Evolutionary conservation across 2,888 invertebrate genomes (phyloP).

Genomic region (Cremastobaeus sp.): DNA sequence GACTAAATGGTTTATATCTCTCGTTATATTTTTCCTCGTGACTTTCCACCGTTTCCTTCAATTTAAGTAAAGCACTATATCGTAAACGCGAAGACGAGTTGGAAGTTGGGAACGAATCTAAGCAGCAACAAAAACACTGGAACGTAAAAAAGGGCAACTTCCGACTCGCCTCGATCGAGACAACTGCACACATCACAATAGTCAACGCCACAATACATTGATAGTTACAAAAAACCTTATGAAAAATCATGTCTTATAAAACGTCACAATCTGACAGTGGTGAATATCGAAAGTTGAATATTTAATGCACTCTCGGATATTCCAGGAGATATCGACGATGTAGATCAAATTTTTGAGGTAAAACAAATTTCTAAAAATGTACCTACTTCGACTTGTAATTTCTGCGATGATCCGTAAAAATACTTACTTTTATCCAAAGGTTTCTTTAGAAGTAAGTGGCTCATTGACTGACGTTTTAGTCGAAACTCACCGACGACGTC

Average conservation of each 20-base stretch:
- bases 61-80: background rate
- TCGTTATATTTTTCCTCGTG: background rate
- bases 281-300: slow-evolving; percentile 82
- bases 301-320: slow-evolving; percentile 98
- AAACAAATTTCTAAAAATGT: background rate
- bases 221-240: slow-evolving; percentile 31
- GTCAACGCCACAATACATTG: slow-evolving; percentile 10
- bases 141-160: slow-evolving; percentile 27
- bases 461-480: slow-evolving; percentile 90
- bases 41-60: background rate
- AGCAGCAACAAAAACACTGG: slow-evolving; percentile 1
- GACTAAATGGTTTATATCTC: slow-evolving; percentile 19
- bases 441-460: slow-evolving; percentile 87
- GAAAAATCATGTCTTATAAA: slow-evolving; percentile 30
- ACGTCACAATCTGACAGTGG: slow-evolving; percentile 14
- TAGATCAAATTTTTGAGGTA: slow-evolving; percentile 90
- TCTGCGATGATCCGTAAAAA: background rate
- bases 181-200: slow-evolving; percentile 5
- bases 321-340: slow-evolving; percentile 95
- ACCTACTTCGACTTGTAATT: background rate
- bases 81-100: slow-evolving; percentile 20
- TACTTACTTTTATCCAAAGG: slow-evolving; percentile 78
- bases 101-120: slow-evolving; percentile 6
- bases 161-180: slow-evolving; percentile 19
- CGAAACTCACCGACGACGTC: slow-evolving; percentile 93